phyloP scores from a whole-genome alignment of 2,797 vertebrate species.

The Sebastes vulpes region DNA sequence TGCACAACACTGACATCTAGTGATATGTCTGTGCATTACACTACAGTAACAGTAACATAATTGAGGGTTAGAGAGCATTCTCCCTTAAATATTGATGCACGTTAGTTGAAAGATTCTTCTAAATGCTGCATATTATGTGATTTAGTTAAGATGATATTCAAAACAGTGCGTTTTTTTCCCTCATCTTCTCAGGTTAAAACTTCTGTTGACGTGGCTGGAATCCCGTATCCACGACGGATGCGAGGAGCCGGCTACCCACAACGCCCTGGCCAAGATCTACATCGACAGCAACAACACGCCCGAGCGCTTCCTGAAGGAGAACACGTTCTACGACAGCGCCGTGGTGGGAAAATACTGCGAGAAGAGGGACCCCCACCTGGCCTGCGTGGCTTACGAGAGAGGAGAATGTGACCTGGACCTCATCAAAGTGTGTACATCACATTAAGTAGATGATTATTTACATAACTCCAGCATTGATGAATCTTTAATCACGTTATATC shows the following conservation, averaged over 20 bases:
- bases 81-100: too few relatives aligned
- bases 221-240: constrained; percentile 93
- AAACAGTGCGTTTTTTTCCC: background rate
- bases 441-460: background rate
- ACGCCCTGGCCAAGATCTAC: constrained; percentile 94
- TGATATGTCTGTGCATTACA: background rate
- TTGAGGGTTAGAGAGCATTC: background rate
- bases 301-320: constrained; percentile 92
- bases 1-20: constrained; percentile 46
- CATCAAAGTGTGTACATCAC: constrained; percentile 87
- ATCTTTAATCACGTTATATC: background rate
- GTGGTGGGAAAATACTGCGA: constrained; percentile 94
- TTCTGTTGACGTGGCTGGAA: constrained; percentile 93
- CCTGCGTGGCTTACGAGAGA: constrained; percentile 92
- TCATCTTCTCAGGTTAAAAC: constrained; percentile 86
- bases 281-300: constrained; percentile 95
- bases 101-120: background rate
- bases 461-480: background rate
- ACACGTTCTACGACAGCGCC: constrained; percentile 91
- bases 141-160: background rate
- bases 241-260: constrained; percentile 94
- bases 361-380: constrained; percentile 94
- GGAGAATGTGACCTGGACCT: constrained; percentile 94
- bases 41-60: background rate
- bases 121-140: background rate